Evolutionary conservation across 2,797 vertebrate genomes (phyloP).

Genomic region (Peromyscus attwateri): DNA sequence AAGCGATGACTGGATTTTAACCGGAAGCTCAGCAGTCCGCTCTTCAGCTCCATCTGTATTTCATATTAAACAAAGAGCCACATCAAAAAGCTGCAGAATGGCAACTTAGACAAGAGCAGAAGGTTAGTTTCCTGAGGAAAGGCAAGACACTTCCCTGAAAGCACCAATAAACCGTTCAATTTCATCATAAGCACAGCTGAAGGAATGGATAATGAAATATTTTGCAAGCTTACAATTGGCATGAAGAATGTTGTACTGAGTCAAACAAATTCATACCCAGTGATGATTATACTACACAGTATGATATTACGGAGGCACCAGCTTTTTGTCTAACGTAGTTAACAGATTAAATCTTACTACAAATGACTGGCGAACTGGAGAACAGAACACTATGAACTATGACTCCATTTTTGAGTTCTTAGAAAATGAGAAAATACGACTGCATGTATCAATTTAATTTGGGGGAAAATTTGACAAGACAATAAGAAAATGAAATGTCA

Average conservation of each 20-base stretch:
- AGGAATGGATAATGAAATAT: not conserved
- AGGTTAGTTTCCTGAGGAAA: slow-evolving; percentile 58
- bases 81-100: slow-evolving; percentile 1
- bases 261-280: not conserved
- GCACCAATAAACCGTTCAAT: slow-evolving; percentile 4
- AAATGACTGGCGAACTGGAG: slow-evolving; percentile 48
- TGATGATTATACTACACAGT: not conserved
- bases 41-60: slow-evolving; percentile 92
- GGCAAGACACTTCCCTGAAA: slow-evolving; percentile 70
- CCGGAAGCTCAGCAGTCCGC: slow-evolving; percentile 90
- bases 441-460: slow-evolving; percentile 83
- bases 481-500: slow-evolving; percentile 87
- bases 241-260: slow-evolving; percentile 43
- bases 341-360: slow-evolving; percentile 57
- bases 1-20: slow-evolving; percentile 88
- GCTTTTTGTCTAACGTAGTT: not conserved
- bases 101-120: not conserved
- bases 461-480: slow-evolving; percentile 82
- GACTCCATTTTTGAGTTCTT: slow-evolving; percentile 61
- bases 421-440: slow-evolving; percentile 84
- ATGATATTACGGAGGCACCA: not conserved
- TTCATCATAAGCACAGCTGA: slow-evolving; percentile 50
- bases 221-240: slow-evolving; percentile 64
- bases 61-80: slow-evolving; percentile 68
- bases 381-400: slow-evolving; percentile 67